phyloP scores from a whole-genome alignment of 2,888 invertebrate genomes.

The Villa cingulata region DNA sequence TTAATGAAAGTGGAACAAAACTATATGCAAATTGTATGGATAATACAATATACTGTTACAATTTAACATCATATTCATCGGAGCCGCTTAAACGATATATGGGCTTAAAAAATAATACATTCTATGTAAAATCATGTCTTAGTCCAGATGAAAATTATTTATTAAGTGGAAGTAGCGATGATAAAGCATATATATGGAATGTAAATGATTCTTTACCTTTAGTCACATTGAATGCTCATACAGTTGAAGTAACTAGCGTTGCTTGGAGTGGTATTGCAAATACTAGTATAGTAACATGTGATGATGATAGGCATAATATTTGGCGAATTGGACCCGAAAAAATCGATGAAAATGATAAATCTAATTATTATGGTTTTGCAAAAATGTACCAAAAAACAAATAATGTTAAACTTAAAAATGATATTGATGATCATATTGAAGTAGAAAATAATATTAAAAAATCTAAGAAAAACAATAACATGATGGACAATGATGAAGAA shows the following conservation, averaged over 20 bases:
- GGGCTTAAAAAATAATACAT: constrained; percentile 67
- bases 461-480: not conserved
- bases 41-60: constrained; percentile 72
- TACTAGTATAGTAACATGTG: constrained; percentile 60
- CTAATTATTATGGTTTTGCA: constrained; percentile 36
- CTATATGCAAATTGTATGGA: constrained; percentile 83
- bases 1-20: constrained; percentile 53
- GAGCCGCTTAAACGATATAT: constrained; percentile 50
- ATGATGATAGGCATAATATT: constrained; percentile 67
- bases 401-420: constrained; percentile 17
- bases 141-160: constrained; percentile 71
- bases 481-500: not conserved
- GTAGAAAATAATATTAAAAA: too few relatives aligned
- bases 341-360: constrained; percentile 21
- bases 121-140: constrained; percentile 71
- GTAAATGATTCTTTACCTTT: constrained; percentile 50
- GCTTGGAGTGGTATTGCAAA: constrained; percentile 56
- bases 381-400: constrained; percentile 35
- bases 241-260: constrained; percentile 76
- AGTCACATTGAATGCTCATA: constrained; percentile 58
- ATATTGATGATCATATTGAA: too few relatives aligned
- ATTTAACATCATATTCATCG: constrained; percentile 52
- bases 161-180: constrained; percentile 79
- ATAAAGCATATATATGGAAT: constrained; percentile 77
- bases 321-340: constrained; percentile 53